These are phyloP conservation scores for Philopotamus ludificatus DNA, from an alignment of 1,140 invertebrate species.

Conservation along the genomic window DNA sequence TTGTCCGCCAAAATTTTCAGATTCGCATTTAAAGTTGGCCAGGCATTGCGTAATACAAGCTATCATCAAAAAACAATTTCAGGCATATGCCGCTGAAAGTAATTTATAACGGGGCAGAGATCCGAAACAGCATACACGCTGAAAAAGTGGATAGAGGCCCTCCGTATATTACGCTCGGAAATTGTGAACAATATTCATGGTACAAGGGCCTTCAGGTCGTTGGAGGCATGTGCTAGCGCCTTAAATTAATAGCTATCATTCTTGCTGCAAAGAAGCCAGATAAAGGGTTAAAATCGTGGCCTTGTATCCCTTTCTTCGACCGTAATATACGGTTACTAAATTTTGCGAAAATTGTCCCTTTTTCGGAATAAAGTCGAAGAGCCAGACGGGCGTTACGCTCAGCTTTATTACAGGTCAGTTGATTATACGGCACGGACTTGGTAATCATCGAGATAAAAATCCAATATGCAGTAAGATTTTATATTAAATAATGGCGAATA, in stretches of 20 bases:
- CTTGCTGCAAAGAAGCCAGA: too few relatives aligned
- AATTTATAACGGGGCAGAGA: slow-evolving; percentile 34
- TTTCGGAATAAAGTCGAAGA: too few relatives aligned
- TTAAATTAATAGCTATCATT: not conserved
- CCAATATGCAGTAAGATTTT: too few relatives aligned
- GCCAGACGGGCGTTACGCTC: too few relatives aligned
- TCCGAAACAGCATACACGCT: not conserved
- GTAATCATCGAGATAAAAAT: too few relatives aligned
- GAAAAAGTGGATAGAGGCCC: not conserved
- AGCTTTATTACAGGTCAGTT: too few relatives aligned
- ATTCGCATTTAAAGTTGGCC: slow-evolving; percentile 36
- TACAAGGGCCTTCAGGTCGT: not conserved
- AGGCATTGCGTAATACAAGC: slow-evolving; percentile 35
- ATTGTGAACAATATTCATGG: not conserved
- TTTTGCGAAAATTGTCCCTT: too few relatives aligned
- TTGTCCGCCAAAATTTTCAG: slow-evolving; percentile 12
- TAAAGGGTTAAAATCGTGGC: too few relatives aligned
- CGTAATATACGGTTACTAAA: too few relatives aligned
- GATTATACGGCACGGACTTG: too few relatives aligned
- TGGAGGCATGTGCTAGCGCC: not conserved
- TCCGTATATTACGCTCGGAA: not conserved
- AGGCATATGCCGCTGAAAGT: slow-evolving; percentile 37
- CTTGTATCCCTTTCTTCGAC: too few relatives aligned
- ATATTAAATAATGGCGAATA: too few relatives aligned
- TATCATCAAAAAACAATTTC: slow-evolving; percentile 40